Conservation (phyloP, 2,888 invertebrate genomes). For the Tenthredo livida region DNA sequence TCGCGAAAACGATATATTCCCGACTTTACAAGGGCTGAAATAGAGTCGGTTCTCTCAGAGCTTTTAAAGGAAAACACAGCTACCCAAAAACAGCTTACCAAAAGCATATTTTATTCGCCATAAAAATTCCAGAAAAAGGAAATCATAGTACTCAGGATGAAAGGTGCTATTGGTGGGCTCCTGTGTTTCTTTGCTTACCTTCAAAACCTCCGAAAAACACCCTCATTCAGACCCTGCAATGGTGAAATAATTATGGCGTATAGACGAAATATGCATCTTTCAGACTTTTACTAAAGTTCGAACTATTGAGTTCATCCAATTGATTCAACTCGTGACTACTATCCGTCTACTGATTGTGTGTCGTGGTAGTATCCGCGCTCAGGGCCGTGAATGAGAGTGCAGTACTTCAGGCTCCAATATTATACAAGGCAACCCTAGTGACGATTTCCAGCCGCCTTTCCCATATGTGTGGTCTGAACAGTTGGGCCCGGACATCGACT, state of each 20-base stretch:
- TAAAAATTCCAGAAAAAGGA: background rate
- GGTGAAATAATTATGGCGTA: background rate
- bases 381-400: background rate
- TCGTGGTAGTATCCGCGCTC: no score
- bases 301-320: background rate
- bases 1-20: background rate
- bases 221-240: background rate
- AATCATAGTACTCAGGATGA: background rate
- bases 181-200: background rate
- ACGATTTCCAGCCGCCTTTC: conserved; percentile 13
- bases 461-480: background rate
- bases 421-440: background rate
- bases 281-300: background rate
- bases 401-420: background rate
- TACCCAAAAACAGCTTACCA: background rate
- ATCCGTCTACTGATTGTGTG: background rate
- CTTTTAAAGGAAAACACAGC: background rate
- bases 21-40: background rate
- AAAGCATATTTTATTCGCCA: background rate
- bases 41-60: background rate
- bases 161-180: background rate
- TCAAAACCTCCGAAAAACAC: background rate
- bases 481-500: conserved; percentile 8
- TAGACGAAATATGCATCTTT: background rate
- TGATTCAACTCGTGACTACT: background rate